Base-by-base conservation (phyloP, 2,888 invertebrate genomes). In the Capitulum mitella region DNA sequence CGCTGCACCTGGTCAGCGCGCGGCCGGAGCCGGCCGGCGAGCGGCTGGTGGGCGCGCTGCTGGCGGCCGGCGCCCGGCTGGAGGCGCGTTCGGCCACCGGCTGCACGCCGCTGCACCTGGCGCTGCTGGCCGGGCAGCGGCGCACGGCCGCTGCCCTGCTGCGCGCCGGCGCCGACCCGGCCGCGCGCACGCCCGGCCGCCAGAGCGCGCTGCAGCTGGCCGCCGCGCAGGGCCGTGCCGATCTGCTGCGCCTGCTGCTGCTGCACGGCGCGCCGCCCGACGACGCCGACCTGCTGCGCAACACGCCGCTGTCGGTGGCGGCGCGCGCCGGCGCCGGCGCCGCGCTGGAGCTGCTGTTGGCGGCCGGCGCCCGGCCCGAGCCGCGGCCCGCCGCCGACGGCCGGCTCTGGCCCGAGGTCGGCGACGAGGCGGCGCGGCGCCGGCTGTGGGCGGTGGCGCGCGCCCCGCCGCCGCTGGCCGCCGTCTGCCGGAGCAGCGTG, bases 271-370 rank as follows among this genome's bases (percentile, higher is more conserved):
- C 58, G 6, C 10, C 16, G 29, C n/a, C 58, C 12, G 58, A 6
- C 29, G 29, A 8, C 58, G 29, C 58, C 14, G 83, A 84, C 79
- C 79, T 80, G 43, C 77, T 81, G 22, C 81, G 82, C 12, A 79
- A 82, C 32, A 82, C 83, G 12, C 83, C 84, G 16, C 80, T 85
- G 51, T 84, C 83, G 80, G 83, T 83, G 82, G 81, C 84, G 75
- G 83, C 83, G 10, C 83, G 83, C 82, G 82, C 83, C 54, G 83
- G 83, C 29, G 80, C 82, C 64, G 78, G 83, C 76, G 80, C 82
- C 29, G 79, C 82, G 16, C 83, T 84, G 2, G 80, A 81, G n/a
- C 83, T 84, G 78, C 82, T 85, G 40, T 81, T 84, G 34, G 81
- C 83, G 32, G 83, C 83, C 51, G 85, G 84, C 16, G 82, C 81